These are phyloP conservation scores for Pollenia angustigena DNA, from an alignment of 2,888 invertebrate genomes.

Conservation along the genomic window DNA sequence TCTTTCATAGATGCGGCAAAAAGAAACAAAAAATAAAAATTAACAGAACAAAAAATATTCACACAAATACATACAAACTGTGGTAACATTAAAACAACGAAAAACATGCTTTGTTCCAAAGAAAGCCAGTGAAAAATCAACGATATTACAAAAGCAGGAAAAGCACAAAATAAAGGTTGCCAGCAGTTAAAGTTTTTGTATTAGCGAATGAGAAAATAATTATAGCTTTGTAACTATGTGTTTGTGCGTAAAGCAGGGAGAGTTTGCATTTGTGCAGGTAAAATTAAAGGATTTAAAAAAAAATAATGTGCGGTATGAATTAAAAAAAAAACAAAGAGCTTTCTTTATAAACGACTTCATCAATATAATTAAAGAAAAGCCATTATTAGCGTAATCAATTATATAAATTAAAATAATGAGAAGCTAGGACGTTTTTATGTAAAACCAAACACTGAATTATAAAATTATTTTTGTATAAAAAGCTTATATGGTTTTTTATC, in stretches of 20 bases:
- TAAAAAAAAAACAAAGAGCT: neutral
- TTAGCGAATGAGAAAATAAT: conserved; percentile 22
- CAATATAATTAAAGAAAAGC: neutral
- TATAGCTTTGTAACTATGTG: neutral
- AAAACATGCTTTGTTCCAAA: conserved; percentile 31
- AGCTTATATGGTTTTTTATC: too few species aligned
- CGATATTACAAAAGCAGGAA: conserved; percentile 17
- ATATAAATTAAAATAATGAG: too few species aligned
- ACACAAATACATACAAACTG: conserved; percentile 32
- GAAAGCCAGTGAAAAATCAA: conserved; percentile 57
- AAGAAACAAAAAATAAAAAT: conserved; percentile 36
- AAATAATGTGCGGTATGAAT: too few species aligned
- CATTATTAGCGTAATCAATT: too few species aligned
- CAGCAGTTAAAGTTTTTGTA: conserved; percentile 27
- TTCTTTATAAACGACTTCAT: neutral
- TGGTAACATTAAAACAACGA: conserved; percentile 6
- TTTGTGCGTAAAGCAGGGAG: neutral
- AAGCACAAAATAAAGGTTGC: conserved; percentile 33
- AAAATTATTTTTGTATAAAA: too few species aligned
- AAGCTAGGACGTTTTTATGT: too few species aligned
- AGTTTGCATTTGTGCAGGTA: neutral
- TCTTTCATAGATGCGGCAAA: conserved; percentile 63
- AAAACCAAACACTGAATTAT: too few species aligned
- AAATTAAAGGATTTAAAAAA: conserved; percentile 22
- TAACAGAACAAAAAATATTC: conserved; percentile 30